Evolutionary conservation across 2,888 invertebrate genomes (phyloP), one percentile per base, ranked within the genome.

Genomic region (Eulithis prunata): DNA sequence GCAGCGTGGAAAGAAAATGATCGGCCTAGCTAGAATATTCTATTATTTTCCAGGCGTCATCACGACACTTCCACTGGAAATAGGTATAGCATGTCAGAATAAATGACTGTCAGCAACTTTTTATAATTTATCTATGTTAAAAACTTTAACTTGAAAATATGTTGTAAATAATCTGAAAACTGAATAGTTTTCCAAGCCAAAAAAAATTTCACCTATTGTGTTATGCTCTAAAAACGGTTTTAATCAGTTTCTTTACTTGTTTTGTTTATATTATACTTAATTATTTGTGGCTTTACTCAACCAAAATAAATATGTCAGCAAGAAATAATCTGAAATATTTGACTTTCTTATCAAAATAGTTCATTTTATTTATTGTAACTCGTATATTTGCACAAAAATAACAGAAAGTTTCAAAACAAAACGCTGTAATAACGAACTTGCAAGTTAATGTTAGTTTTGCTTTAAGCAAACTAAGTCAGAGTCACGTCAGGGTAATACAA

Each of bases 381-480:
- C 11, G 28, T 47, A 53, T 60, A 64, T 68, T 68, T 64, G 59
- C 21, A 64, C 14, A 38, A 4, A 62, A 60, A 62, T 63, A 21
- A 68, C 66, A 63, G 60, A 62, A 68, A 70, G 52, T 66, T 65
- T 65, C 54, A 57, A 68, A 69, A 67, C 73, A 69, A 76, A 71
- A 71, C 64, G 64, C 70, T 69, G 65, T 70, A 73, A 74, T 64
- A 79, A 73, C 70, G 74, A 79, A 80, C 78, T 80, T 84, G 82
- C 77, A 87, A 85, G 86, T 87, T 89, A 84, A 87, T 90, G 90
- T 91, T 91, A 90, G 91, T 91, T 91, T 91, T 89, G 80, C 81
- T 85, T 76, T 78, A 85, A 88, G 81, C 89, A 91, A 90, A 91
- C 89, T 82, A 82, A 83, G 73, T 71, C 72, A 72, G 62, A 85